phyloP scores from a whole-genome alignment of 2,797 vertebrate species.

The Taeniopygia guttata region DNA sequence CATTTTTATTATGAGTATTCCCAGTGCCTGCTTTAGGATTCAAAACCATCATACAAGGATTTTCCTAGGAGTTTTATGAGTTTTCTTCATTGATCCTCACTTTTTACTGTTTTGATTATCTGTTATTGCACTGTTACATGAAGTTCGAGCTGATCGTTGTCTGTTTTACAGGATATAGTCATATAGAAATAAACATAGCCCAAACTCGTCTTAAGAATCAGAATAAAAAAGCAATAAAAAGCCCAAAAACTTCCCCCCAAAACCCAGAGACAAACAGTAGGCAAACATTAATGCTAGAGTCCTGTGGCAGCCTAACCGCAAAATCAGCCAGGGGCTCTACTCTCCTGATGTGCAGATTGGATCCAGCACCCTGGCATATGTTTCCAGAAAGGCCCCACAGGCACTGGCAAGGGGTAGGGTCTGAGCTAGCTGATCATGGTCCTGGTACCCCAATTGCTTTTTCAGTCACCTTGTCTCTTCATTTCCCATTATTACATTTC shows the following conservation, averaged over 20 bases:
- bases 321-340: not conserved
- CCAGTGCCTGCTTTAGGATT: not conserved
- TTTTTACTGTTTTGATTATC: not conserved
- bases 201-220: not conserved
- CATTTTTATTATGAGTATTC: not conserved
- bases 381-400: not conserved
- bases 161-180: not conserved
- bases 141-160: not conserved
- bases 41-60: not conserved
- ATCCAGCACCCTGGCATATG: not conserved
- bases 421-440: not conserved
- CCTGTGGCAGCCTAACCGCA: not conserved
- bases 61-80: not conserved
- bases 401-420: rapidly evolving
- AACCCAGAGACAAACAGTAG: not conserved
- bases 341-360: not conserved
- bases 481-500: not conserved
- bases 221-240: not conserved
- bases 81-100: not conserved
- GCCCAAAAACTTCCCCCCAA: not conserved
- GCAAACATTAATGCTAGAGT: not conserved
- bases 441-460: not conserved
- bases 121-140: not conserved
- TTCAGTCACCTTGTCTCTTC: not conserved
- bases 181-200: not conserved